phyloP scores from a whole-genome alignment of 2,888 invertebrate genomes.

The Eumacrocentrus americanus region DNA sequence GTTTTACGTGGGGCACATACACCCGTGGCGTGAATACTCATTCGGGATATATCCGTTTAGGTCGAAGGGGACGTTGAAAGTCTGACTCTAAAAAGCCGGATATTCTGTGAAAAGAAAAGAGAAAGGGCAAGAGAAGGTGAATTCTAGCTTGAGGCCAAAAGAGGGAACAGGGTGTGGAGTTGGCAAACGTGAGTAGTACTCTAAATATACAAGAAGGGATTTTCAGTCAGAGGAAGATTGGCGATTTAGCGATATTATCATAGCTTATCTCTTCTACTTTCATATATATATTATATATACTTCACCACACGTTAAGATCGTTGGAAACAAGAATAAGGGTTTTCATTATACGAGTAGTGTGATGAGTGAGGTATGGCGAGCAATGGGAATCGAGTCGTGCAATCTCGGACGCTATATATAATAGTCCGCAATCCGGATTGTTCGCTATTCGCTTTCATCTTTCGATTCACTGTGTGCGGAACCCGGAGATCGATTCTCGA shows the following conservation, averaged over 20 bases:
- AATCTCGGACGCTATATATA: neutral
- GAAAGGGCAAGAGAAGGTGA: neutral
- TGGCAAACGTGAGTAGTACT: conserved; percentile 1
- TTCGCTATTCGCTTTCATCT: conserved; percentile 13
- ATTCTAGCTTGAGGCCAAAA: neutral
- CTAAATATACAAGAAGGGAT: neutral
- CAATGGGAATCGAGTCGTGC: conserved; percentile 4
- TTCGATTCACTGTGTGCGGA: neutral
- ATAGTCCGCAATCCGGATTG: conserved; percentile 3
- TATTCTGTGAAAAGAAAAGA: neutral
- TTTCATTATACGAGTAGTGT: neutral
- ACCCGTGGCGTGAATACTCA: conserved; percentile 15
- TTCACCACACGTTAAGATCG: too few relatives aligned
- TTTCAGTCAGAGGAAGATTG: conserved; percentile 16
- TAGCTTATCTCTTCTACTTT: neutral
- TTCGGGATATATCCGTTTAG: neutral
- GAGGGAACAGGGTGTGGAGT: conserved; percentile 2
- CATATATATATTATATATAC: too few relatives aligned
- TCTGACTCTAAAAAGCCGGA: neutral
- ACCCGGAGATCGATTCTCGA: neutral
- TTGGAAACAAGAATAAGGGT: too few relatives aligned
- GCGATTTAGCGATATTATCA: conserved; percentile 16
- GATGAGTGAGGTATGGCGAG: neutral
- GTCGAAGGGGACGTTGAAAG: neutral
- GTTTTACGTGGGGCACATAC: conserved; percentile 13